A percentile compares a stretch with the other conserved stretches of the same genome.
Conservation (phyloP, 2,888 invertebrate genomes). For the Drosophila prostipennis region DNA sequence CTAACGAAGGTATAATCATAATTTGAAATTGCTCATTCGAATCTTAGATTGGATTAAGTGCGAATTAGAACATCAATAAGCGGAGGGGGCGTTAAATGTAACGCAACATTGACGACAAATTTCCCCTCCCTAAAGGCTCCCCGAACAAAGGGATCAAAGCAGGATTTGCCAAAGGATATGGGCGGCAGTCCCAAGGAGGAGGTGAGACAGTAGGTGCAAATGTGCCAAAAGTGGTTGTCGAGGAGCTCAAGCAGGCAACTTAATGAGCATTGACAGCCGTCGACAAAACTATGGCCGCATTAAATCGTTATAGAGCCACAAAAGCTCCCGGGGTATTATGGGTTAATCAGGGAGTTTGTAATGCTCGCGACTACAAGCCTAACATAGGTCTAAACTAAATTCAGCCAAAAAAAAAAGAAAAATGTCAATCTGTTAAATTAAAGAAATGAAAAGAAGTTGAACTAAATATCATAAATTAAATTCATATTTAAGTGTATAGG, state of each 20-base stretch:
- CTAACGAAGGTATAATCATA: conserved; percentile 76
- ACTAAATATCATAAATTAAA: too few relatives aligned
- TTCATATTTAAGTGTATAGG: too few relatives aligned
- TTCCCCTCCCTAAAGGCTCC: conserved; percentile 11
- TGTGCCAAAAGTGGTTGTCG: conserved; percentile 64
- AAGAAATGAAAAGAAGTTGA: too few relatives aligned
- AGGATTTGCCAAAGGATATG: conserved; percentile 56
- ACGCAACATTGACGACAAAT: conserved; percentile 74
- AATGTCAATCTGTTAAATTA: too few relatives aligned
- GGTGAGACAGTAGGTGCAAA: conserved; percentile 60
- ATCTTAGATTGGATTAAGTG: conserved; percentile 81
- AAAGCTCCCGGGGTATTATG: conserved; percentile 26
- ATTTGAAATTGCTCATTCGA: conserved; percentile 81
- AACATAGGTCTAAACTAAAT: not conserved
- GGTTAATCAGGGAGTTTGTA: conserved; percentile 16
- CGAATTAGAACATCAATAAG: conserved; percentile 81
- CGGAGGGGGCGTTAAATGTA: conserved; percentile 52
- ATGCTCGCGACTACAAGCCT: not conserved
- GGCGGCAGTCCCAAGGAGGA: conserved; percentile 5
- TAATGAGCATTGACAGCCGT: conserved; percentile 64
- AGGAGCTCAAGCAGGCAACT: conserved; percentile 69
- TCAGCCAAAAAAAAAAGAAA: not conserved
- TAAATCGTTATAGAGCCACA: conserved; percentile 39
- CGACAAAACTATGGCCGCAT: conserved; percentile 53
- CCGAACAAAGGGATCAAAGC: conserved; percentile 72